phyloP scores from a whole-genome alignment of 2,888 invertebrate genomes.

The Xestia sexstrigata region DNA sequence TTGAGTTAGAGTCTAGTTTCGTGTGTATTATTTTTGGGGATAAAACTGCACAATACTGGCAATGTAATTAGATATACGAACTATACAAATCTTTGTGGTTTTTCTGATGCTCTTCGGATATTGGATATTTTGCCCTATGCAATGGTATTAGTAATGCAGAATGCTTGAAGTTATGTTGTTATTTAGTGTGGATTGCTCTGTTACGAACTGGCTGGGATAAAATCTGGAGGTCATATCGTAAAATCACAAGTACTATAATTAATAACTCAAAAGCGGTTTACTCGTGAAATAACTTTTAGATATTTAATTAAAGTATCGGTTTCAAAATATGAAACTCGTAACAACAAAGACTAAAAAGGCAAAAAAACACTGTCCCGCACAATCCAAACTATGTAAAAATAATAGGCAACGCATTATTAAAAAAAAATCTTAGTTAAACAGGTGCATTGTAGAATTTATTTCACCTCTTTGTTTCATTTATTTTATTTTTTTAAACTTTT shows the following conservation, averaged over 20 bases:
- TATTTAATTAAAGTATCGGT: too few species aligned
- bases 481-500: neutral
- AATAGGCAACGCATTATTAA: too few species aligned
- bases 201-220: neutral
- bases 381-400: too few species aligned
- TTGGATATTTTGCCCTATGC: slow-evolving; percentile 46
- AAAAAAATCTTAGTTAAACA: too few species aligned
- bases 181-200: neutral
- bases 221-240: neutral
- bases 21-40: slow-evolving; percentile 25
- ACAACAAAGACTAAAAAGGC: too few species aligned
- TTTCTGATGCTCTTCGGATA: slow-evolving; percentile 49
- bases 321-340: too few species aligned
- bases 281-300: neutral
- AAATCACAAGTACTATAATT: neutral
- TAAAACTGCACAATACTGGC: slow-evolving; percentile 55
- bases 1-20: slow-evolving; percentile 32
- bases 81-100: slow-evolving; percentile 69
- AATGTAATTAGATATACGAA: slow-evolving; percentile 73
- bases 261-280: neutral
- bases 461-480: too few species aligned
- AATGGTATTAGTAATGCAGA: slow-evolving; percentile 34
- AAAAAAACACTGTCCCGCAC: too few species aligned
- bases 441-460: too few species aligned
- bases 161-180: slow-evolving; percentile 3